Evolutionary conservation across 1,140 invertebrate genomes (phyloP).

Genomic region (fruit fly (Drosophila melanogaster)): Release_6_plus_ISO1_MT NC_004354.4:16608001-16608500

Average conservation of each 20-base stretch:
- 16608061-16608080: conserved; percentile 10
- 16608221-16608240: not conserved
- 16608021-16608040: conserved; percentile 15
- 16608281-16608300: conserved; percentile 20
- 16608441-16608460: too few relatives aligned
- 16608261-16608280: conserved; percentile 13
- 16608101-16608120: not conserved
- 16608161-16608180: conserved; percentile 18
- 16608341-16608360: not conserved
- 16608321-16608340: not conserved
- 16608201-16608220: conserved; percentile 10
- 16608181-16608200: conserved; percentile 19
- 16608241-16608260: conserved; percentile 43
- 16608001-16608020: conserved; percentile 60
- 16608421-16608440: too few relatives aligned
- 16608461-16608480: too few relatives aligned
- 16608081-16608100: not conserved
- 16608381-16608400: too few relatives aligned
- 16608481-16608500: too few relatives aligned
- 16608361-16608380: too few relatives aligned
- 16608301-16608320: not conserved
- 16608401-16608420: too few relatives aligned
- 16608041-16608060: not conserved
- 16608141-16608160: not conserved
- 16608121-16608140: not conserved